Conservation (phyloP, 2,113 vertebrate species). For the Colossoma macropomum region DNA sequence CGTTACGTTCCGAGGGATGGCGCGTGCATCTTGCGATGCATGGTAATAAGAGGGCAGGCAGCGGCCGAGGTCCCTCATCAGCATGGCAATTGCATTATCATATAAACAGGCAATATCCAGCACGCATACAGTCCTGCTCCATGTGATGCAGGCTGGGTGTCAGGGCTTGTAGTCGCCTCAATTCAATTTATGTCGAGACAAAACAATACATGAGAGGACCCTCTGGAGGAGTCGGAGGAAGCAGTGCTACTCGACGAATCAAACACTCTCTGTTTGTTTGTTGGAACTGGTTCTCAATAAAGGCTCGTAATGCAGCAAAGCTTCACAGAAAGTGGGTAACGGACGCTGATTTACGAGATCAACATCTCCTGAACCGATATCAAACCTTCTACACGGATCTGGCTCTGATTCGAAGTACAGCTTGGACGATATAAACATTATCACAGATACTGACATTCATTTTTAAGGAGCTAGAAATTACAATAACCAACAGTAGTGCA, state of each 20-base stretch:
- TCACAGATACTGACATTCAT: no score
- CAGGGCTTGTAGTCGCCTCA: slow-evolving; percentile 40
- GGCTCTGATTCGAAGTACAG: no score
- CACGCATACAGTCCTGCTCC: slow-evolving; percentile 40
- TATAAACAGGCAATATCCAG: slow-evolving; percentile 58
- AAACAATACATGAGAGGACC: slow-evolving; percentile 3
- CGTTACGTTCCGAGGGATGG: not conserved
- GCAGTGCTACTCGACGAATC: not conserved
- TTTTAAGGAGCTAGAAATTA: no score
- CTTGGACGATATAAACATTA: not conserved
- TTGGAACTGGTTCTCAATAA: not conserved
- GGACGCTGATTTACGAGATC: not conserved
- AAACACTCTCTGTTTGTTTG: not conserved
- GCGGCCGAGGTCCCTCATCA: slow-evolving; percentile 42
- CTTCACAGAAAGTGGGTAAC: not conserved
- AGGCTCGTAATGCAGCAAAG: not conserved
- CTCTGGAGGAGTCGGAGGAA: slow-evolving; percentile 25
- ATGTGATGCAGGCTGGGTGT: slow-evolving; percentile 27
- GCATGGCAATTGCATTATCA: slow-evolving; percentile 54
- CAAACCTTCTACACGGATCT: no score
- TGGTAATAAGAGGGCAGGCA: slow-evolving; percentile 2
- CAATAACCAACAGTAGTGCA: no score
- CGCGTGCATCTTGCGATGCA: slow-evolving; percentile 6
- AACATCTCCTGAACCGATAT: not conserved
- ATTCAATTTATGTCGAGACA: slow-evolving; percentile 33